Conservation (phyloP, 35 echinoderm and acorn worm genomes). For the Apostichopus parvimensis region DNA sequence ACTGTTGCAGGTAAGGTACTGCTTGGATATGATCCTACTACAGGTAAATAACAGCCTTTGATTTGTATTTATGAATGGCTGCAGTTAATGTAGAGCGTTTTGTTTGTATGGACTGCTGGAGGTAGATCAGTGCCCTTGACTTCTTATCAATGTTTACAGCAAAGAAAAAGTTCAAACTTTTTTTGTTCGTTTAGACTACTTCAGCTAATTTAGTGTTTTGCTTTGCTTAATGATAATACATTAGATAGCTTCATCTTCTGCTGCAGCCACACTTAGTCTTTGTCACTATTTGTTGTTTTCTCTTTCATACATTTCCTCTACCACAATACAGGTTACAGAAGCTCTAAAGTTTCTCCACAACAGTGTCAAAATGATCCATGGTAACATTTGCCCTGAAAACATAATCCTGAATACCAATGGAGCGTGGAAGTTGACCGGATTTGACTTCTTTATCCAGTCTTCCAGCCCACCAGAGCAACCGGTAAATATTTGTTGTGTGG, state of each 20-base stretch:
- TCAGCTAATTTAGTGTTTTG: no score
- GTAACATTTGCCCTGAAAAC: constrained; percentile 79
- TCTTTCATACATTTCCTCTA: neutral
- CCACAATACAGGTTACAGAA: constrained; percentile 68
- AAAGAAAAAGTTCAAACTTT: no score
- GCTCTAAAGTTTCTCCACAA: constrained; percentile 96
- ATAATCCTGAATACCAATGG: constrained; percentile 90
- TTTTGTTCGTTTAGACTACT: no score
- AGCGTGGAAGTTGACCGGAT: constrained; percentile 93
- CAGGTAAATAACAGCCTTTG: no score
- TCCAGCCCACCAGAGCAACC: constrained; percentile 82
- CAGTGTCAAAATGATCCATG: constrained; percentile 93
- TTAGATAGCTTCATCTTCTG: neutral
- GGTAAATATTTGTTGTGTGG: constrained; percentile 41
- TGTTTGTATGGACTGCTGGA: no score
- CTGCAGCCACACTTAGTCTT: neutral
- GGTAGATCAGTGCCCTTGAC: no score
- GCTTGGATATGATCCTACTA: no score
- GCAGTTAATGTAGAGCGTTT: no score
- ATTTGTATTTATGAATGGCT: no score
- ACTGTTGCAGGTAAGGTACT: no score
- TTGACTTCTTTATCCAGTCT: constrained; percentile 94
- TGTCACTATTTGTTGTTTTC: neutral
- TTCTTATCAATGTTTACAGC: no score
- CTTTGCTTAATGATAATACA: no score